phyloP scores from a whole-genome alignment of 2,888 invertebrate genomes.

The Idaea biselata region DNA sequence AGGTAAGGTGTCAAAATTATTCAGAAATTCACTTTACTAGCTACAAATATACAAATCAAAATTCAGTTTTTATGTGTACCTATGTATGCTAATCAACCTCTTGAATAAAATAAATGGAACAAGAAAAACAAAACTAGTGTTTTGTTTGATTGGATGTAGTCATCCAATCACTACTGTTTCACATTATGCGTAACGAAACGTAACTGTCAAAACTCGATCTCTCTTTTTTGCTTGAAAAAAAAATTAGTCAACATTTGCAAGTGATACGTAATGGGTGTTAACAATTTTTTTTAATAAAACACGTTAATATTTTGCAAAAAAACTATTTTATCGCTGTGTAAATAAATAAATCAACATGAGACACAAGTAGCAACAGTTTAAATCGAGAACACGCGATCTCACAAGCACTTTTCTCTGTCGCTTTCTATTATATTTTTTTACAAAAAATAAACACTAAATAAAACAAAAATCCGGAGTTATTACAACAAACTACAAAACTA shows the following conservation, averaged over 20 bases:
- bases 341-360: not conserved
- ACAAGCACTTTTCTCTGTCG: slow-evolving; percentile 13
- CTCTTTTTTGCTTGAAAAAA: not conserved
- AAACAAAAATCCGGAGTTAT: slow-evolving; percentile 2
- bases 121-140: no score
- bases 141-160: not conserved
- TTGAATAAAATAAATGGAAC: no score
- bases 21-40: no score
- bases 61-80: no score
- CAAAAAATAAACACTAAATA: slow-evolving; percentile 8
- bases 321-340: not conserved
- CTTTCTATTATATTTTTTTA: slow-evolving; percentile 44
- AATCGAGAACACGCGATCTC: not conserved
- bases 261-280: not conserved
- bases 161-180: not conserved
- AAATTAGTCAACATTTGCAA: not conserved
- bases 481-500: slow-evolving; percentile 4
- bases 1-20: no score
- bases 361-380: not conserved
- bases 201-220: not conserved
- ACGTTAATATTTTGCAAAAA: not conserved
- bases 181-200: not conserved
- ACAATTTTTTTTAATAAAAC: not conserved
- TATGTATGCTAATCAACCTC: no score
- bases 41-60: no score